Percentiles rank a stretch among this genome's conserved stretches.
phyloP scores from a whole-genome alignment of 2,113 vertebrate genomes.

The Cephalopterus ornatus region DNA sequence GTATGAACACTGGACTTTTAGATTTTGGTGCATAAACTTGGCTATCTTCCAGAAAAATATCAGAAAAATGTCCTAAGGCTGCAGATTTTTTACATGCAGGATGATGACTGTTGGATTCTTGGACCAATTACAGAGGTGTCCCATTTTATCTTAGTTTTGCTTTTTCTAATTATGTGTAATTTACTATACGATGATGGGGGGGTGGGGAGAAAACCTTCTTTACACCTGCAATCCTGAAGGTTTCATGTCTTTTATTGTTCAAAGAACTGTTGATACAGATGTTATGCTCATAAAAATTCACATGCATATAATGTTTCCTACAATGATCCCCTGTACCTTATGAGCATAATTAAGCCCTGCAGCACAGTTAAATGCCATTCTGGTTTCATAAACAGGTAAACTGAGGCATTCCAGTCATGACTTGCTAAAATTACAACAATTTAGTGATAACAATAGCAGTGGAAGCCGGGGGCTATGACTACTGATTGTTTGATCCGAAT shows the following conservation, averaged over 20 bases:
- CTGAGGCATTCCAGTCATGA: not conserved
- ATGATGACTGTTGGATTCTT: not conserved
- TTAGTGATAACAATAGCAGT: not conserved
- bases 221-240: not conserved
- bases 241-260: not conserved
- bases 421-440: not conserved
- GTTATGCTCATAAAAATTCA: not conserved
- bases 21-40: conserved; percentile 28
- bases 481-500: not conserved
- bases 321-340: not conserved
- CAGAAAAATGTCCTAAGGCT: not conserved
- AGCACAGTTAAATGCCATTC: not conserved
- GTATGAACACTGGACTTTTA: not conserved
- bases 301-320: not conserved
- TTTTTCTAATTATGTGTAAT: not conserved
- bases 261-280: not conserved
- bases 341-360: not conserved
- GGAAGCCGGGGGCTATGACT: not conserved
- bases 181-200: not conserved
- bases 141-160: not conserved
- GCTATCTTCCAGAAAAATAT: conserved; percentile 29
- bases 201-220: accelerated
- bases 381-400: not conserved
- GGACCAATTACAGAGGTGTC: not conserved
- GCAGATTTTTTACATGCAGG: conserved; percentile 2